These are phyloP conservation scores for Spilosoma lubricipeda DNA, from an alignment of 2,888 invertebrate genomes.

Conservation along the genomic window DNA sequence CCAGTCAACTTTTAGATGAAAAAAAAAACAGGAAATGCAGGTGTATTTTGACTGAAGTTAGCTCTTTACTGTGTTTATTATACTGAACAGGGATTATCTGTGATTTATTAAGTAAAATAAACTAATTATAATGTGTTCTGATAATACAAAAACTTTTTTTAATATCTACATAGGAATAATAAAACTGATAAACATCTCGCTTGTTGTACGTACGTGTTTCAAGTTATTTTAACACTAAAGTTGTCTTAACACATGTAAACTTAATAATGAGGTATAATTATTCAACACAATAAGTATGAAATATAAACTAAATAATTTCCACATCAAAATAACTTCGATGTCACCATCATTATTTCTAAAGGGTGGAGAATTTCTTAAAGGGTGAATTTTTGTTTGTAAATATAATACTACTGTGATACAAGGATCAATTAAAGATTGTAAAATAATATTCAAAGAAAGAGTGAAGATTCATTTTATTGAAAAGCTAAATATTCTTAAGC, in stretches of 20 bases:
- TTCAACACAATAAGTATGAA: neutral
- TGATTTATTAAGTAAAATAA: neutral
- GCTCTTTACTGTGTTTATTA: no score
- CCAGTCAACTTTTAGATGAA: no score
- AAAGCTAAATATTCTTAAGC: neutral
- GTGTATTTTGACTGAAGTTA: no score
- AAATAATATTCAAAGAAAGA: constrained; percentile 35
- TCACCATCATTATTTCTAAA: constrained; percentile 36
- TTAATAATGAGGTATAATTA: neutral
- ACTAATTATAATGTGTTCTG: no score
- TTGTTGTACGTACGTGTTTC: no score
- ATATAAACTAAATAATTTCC: neutral
- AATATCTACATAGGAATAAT: no score
- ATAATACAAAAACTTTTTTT: no score
- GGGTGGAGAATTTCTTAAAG: constrained; percentile 48
- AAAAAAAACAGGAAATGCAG: no score
- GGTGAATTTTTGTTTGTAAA: constrained; percentile 57
- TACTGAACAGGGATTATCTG: no score
- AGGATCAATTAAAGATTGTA: constrained; percentile 53
- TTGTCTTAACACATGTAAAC: neutral
- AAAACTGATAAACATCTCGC: no score
- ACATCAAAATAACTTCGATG: constrained; percentile 21
- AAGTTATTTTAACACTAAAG: no score
- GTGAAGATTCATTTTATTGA: constrained; percentile 17
- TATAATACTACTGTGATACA: constrained; percentile 55